These are phyloP conservation scores for Toxostoma redivivum DNA, from an alignment of 2,113 vertebrate species.

Conservation along the genomic window DNA sequence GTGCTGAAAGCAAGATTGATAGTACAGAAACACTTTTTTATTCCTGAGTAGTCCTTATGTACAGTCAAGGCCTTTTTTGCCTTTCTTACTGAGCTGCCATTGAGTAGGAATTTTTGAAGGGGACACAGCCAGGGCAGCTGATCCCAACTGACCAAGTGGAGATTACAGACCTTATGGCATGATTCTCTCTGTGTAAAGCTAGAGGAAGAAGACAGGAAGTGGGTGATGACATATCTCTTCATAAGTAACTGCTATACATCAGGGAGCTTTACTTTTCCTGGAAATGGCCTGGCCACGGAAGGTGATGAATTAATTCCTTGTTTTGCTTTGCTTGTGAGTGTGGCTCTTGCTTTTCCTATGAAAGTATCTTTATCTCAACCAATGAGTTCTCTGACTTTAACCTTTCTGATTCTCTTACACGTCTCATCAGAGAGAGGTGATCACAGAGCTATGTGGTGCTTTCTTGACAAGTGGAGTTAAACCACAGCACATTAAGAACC, in stretches of 20 bases:
- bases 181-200: not conserved
- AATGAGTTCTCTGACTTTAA: not conserved
- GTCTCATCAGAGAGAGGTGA: not conserved
- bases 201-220: not conserved
- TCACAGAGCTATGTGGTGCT: not conserved
- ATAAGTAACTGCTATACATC: not conserved
- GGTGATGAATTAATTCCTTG: not conserved
- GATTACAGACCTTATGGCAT: not conserved
- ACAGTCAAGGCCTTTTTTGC: not conserved
- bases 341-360: not conserved
- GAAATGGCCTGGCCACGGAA: not conserved
- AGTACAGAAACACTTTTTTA: not conserved
- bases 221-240: not conserved
- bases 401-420: accelerated
- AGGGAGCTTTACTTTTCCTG: not conserved
- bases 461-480: not conserved
- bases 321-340: not conserved
- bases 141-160: not conserved
- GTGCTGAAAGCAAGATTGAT: not conserved
- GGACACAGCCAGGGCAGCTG: not conserved
- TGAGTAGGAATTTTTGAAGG: not conserved
- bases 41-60: not conserved
- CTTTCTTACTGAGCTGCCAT: not conserved
- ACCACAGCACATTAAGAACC: not conserved
- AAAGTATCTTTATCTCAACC: not conserved